Base-by-base conservation (phyloP, 2,113 vertebrate species). In the Nibea albiflora region DNA sequence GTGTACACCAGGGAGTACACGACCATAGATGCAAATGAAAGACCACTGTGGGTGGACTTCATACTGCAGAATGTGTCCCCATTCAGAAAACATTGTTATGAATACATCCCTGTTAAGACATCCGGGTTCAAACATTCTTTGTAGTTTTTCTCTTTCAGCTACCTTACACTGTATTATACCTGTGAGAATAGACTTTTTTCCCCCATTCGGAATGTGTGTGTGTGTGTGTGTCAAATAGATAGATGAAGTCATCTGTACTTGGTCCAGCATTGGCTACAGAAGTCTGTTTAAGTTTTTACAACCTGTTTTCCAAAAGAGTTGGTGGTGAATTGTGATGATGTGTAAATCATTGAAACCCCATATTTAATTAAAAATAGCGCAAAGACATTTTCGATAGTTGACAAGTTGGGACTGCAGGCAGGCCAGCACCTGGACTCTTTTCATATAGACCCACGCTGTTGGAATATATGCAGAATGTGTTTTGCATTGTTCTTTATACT, bases 21-120 rank as follows among this genome's bases (percentile, higher is more conserved):
- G 54, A 71, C 47, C 54, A 31, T 77, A 68, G 70, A 83, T 80
- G 56, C 42, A 69, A 52, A 65, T 35, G 39, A 71, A 78, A 62
- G 49, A 61, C 11, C 39, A 12, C 57, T 12, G 74, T 76, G 62
- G 63, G 74, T 76, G 58, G 54, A 71, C 17, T 22, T 22, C 24
- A 15, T 0, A 19, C 66, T 50, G 46, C 79, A 62, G 60, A 71
- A 72, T 54, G 57, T 50, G 60, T 67, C 46, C 69, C 60, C 17
- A 78, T 72, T 86, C 66, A 76, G 22, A 60, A 79, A 57, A 72
- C 12, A 63, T 4, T 71, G 35, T 17, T 20, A 28, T 73, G 57
- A 63, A 60, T 52, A 69, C 58, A 66, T 31, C 17, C 52, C 61
- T 49, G 9, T 5, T 70, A 49, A 47, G 16, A 31, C 5, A n/a